phyloP scores from a whole-genome alignment of 2,888 invertebrate genomes.

The Teinopalpus imperialis region DNA sequence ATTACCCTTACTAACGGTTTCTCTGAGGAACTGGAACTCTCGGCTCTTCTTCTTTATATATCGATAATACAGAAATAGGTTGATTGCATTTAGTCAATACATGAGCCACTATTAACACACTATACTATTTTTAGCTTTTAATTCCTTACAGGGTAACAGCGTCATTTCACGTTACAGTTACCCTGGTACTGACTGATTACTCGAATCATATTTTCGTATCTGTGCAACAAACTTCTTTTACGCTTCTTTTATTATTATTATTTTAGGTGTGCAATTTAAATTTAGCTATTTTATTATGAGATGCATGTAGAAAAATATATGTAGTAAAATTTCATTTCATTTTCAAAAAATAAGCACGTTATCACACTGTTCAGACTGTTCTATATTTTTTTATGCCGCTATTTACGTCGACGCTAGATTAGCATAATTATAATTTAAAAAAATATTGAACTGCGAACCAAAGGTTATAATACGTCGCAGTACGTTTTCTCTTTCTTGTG shows the following conservation, averaged over 20 bases:
- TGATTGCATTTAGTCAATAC: neutral
- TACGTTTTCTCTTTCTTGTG: too few species aligned
- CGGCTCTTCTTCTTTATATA: constrained; percentile 91
- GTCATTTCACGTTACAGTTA: too few species aligned
- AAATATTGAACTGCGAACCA: neutral
- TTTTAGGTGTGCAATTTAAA: constrained; percentile 10
- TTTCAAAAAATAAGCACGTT: neutral
- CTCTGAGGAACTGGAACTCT: constrained; percentile 96
- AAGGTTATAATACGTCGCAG: neutral
- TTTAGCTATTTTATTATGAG: neutral
- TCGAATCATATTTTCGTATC: constrained; percentile 14
- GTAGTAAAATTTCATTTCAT: neutral
- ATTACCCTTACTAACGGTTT: constrained; percentile 94
- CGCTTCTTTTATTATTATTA: neutral
- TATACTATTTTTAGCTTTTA: neutral
- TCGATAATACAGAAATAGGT: constrained; percentile 35
- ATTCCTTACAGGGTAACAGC: constrained; percentile 21
- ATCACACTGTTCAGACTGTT: constrained; percentile 3
- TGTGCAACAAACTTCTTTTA: neutral
- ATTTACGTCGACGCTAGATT: neutral
- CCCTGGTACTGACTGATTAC: constrained; percentile 17
- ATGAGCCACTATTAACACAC: neutral
- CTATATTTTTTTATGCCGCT: constrained; percentile 4
- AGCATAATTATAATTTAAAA: neutral
- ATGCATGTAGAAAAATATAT: neutral